A percentile compares a stretch with the other conserved stretches of the same genome.
These are phyloP conservation scores for Polymixis flavicincta DNA, from an alignment of 2,888 invertebrate genomes.

Conservation along the genomic window DNA sequence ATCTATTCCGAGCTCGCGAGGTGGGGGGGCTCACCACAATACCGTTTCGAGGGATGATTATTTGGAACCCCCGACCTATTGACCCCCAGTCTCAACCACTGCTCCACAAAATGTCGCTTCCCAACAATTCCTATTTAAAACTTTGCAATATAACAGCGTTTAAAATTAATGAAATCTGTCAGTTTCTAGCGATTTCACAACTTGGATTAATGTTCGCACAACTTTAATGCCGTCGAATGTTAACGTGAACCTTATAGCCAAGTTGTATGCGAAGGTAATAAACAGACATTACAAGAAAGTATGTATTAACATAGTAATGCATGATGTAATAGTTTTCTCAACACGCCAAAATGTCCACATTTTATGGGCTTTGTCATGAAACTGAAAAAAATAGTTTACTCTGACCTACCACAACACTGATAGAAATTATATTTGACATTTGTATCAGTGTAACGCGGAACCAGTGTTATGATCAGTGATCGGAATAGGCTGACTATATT, in stretches of 20 bases:
- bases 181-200: constrained; percentile 1
- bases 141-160: constrained; percentile 6
- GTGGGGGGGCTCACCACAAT: constrained; percentile 14
- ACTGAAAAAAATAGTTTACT: neutral
- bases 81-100: constrained; percentile 18
- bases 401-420: constrained; percentile 3
- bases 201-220: constrained; percentile 24
- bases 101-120: constrained; percentile 27
- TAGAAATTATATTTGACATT: neutral
- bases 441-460: neutral
- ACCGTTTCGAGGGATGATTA: constrained; percentile 33
- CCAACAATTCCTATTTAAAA: constrained; percentile 23
- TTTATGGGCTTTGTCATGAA: neutral
- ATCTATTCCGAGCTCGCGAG: constrained; percentile 5
- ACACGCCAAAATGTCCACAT: neutral
- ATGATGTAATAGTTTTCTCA: neutral
- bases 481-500: too few species aligned
- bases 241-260: neutral
- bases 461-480: too few species aligned
- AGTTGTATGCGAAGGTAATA: neutral
- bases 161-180: constrained; percentile 25
- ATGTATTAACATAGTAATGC: too few species aligned
- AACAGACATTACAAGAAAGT: neutral
- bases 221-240: neutral
- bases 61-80: constrained; percentile 28